Conservation (phyloP, 2,113 vertebrate genomes). For the Mormyrus lacerda region DNA sequence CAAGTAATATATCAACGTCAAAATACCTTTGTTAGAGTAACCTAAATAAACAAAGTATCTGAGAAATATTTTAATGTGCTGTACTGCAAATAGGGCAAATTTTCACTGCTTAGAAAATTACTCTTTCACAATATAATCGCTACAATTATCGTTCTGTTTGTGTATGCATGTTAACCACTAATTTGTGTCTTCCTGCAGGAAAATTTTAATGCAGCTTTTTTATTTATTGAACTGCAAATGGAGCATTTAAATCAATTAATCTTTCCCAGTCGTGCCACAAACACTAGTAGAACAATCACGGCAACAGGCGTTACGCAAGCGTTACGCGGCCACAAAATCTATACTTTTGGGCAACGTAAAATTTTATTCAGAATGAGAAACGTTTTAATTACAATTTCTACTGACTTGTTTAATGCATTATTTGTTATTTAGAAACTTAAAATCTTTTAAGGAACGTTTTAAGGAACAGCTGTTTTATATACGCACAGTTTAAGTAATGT, state of each 20-base stretch:
- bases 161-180: conserved; percentile 27
- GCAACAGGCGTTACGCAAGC: conserved; percentile 33
- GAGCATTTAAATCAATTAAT: conserved; percentile 53
- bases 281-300: conserved; percentile 41
- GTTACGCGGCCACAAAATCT: not conserved
- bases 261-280: conserved; percentile 44
- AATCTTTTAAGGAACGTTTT: no score
- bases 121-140: conserved; percentile 15
- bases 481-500: not conserved
- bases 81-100: conserved; percentile 1
- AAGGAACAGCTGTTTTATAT: not conserved
- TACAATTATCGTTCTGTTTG: conserved; percentile 21
- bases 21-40: not conserved
- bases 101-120: conserved; percentile 5
- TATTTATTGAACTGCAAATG: conserved; percentile 52
- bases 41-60: conserved; percentile 7
- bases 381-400: not conserved
- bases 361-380: not conserved
- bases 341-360: not conserved
- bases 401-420: not conserved
- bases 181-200: conserved; percentile 26
- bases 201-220: conserved; percentile 43
- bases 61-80: not conserved
- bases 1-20: not conserved
- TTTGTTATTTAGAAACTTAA: not conserved